Conservation (phyloP, 2,888 invertebrate genomes). For the Anorthoa munda region DNA sequence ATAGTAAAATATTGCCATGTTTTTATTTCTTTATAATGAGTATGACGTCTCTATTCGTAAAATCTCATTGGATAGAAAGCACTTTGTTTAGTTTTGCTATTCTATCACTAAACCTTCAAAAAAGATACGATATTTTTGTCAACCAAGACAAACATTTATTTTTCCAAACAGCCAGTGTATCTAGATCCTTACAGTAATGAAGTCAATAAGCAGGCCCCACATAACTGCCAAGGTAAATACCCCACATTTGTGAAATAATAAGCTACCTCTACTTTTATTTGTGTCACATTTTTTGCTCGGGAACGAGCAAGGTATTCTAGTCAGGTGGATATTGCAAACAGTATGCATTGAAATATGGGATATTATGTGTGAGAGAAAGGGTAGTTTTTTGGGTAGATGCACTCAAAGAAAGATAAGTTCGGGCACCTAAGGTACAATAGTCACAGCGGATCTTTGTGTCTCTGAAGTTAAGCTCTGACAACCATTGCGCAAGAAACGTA, state of each 20-base stretch:
- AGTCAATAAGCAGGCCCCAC: conserved; percentile 12
- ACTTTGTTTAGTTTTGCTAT: too few species aligned
- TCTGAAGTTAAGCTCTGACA: too few species aligned
- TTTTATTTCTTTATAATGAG: too few species aligned
- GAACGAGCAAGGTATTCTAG: conserved; percentile 17
- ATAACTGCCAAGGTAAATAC: conserved; percentile 44
- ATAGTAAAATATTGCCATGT: too few species aligned
- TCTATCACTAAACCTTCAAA: too few species aligned
- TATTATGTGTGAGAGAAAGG: neutral
- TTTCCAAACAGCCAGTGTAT: conserved; percentile 7
- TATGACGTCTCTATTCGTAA: too few species aligned
- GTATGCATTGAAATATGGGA: conserved; percentile 27
- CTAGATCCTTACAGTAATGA: conserved; percentile 18
- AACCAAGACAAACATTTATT: too few species aligned
- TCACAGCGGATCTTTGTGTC: too few species aligned
- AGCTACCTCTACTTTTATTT: conserved; percentile 47
- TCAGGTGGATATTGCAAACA: conserved; percentile 39
- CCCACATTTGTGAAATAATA: conserved; percentile 49
- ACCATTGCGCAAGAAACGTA: too few species aligned
- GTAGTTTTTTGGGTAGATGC: neutral
- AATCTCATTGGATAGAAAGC: too few species aligned
- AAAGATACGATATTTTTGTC: too few species aligned
- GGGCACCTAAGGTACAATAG: neutral
- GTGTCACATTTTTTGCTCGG: conserved; percentile 41
- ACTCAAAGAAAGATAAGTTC: neutral